Evolutionary conservation across 2,113 vertebrate genomes (phyloP), one percentile per base, ranked within the genome.

Genomic region (Forbesichthys papilliferus): DNA sequence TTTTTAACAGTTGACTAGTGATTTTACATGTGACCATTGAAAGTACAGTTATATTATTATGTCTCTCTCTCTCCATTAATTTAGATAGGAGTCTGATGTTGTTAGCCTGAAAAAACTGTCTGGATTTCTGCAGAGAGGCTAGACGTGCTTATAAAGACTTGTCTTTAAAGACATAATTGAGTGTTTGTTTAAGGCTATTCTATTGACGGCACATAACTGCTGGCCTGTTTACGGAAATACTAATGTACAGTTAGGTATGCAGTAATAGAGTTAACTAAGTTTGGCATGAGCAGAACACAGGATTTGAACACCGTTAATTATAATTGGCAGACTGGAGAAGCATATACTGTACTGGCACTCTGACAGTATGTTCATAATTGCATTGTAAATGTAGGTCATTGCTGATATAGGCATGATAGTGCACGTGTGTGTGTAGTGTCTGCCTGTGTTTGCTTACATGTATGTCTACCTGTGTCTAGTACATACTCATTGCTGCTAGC

Each of bases 261-360:
- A 12, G 42, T 60, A 54, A 77, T 78, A 3, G 61, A 71, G 73
- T 78, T 81, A 70, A 73, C 77, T 77, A 57, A 68, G 61, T 48
- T 75, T 4, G 18, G 71, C 64, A 65, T 78, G 54, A 71, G 46
- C 62, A 71, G 75, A 75, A 64, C 42, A 69, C 53, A 53, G 68
- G 49, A 56, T 74, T 65, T 48, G 53, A 80, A 74, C 42, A 9
- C 69, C 57, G 79, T 84, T 85, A 81, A 88, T 84, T 87, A 85
- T 81, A 87, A 80, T 76, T 78, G 86, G 71, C 83, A 83, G 79
- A 74, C 49, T 52, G 33, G 67, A 69, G 66, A 79, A 66, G 64
- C 60, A 64, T 66, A 63, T 66, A 65, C 68, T 53, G 36, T 42
- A 42, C 5, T 42, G 36, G 4, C 36, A 42, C 7, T 42, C 36